These are phyloP conservation scores for Lepisosteus osseus DNA, from an alignment of 2,113 vertebrate species.

Conservation along the genomic window DNA sequence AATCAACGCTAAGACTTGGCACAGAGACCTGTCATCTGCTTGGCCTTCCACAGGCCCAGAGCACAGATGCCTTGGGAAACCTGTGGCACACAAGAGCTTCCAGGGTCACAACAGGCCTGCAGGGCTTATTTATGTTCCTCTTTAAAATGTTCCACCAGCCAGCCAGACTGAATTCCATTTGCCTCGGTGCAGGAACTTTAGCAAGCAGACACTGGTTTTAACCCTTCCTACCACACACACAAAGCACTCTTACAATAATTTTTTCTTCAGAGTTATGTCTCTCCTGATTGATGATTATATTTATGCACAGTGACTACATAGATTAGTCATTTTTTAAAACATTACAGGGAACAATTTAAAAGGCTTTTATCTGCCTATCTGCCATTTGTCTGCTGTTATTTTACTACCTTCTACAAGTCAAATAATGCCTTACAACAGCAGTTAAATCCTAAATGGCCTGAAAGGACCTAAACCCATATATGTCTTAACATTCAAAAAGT, in stretches of 20 bases:
- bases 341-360: not conserved
- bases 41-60: not conserved
- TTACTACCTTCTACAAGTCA: not conserved
- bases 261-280: too few species aligned
- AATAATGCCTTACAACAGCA: not conserved
- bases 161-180: slow-evolving; percentile 1
- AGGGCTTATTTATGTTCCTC: not conserved
- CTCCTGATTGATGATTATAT: not conserved
- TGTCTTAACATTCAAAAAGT: too few species aligned
- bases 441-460: slow-evolving; percentile 9
- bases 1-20: not conserved
- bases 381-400: not conserved
- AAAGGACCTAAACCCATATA: slow-evolving; percentile 9
- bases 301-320: not conserved
- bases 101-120: not conserved
- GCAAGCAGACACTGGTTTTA: not conserved
- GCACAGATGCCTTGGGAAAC: not conserved
- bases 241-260: not conserved
- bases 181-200: not conserved
- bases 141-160: slow-evolving; percentile 4
- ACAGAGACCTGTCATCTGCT: not conserved
- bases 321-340: slow-evolving; percentile 1
- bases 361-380: slow-evolving; percentile 9
- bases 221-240: slow-evolving; percentile 32
- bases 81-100: not conserved